These are phyloP conservation scores for Lithobates sylvaticus DNA, from an alignment of 2,797 vertebrate genomes.

Conservation along the genomic window DNA sequence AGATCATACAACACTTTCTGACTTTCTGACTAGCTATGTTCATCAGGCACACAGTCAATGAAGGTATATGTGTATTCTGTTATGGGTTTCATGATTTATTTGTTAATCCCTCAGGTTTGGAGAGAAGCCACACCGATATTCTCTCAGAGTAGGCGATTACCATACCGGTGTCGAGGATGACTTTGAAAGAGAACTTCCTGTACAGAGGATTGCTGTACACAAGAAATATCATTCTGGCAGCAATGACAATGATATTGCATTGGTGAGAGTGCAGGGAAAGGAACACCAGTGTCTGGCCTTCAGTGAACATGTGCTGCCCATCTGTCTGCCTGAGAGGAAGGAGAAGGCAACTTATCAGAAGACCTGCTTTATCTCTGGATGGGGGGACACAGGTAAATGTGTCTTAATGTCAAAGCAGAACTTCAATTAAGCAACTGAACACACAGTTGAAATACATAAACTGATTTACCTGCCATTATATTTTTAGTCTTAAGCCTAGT, in stretches of 20 bases:
- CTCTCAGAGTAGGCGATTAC: conserved; percentile 85
- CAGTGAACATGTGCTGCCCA: conserved; percentile 81
- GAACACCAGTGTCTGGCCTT: conserved; percentile 83
- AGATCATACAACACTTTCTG: too few relatives aligned
- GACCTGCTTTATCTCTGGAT: conserved; percentile 86
- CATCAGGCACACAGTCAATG: too few relatives aligned
- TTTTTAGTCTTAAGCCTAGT: too few relatives aligned
- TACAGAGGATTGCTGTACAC: conserved; percentile 83
- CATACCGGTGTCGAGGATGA: conserved; percentile 86
- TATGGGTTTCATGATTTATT: background rate
- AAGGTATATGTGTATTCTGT: too few relatives aligned
- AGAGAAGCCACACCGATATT: conserved; percentile 79
- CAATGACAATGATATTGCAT: conserved; percentile 88
- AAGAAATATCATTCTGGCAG: conserved; percentile 82
- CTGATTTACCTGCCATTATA: too few relatives aligned
- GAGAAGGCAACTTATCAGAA: conserved; percentile 73
- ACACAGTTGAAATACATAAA: too few relatives aligned
- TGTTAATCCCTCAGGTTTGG: conserved; percentile 78
- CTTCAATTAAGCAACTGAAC: too few relatives aligned
- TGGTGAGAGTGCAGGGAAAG: conserved; percentile 82
- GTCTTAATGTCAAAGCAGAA: background rate
- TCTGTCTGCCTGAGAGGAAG: conserved; percentile 81
- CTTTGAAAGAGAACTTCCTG: conserved; percentile 83
- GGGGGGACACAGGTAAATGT: conserved; percentile 85
- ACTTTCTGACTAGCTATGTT: too few relatives aligned